phyloP scores from a whole-genome alignment of 2,113 vertebrate species.

The Mixornis gularis region DNA sequence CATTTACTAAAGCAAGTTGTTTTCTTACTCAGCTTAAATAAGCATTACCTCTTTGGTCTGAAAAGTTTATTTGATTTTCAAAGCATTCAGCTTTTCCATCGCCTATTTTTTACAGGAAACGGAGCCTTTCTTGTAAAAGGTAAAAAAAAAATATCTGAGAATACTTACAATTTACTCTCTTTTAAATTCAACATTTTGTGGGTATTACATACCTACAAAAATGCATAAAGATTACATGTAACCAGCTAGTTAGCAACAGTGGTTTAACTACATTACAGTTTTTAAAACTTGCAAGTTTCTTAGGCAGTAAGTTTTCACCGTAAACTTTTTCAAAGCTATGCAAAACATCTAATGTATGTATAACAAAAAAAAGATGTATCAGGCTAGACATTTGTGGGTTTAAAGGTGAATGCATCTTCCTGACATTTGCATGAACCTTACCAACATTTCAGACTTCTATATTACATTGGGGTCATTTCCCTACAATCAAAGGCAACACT shows the following conservation, averaged over 20 bases:
- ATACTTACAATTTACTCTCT: background rate
- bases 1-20: background rate
- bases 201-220: background rate
- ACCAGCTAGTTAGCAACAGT: background rate
- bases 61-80: background rate
- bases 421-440: background rate
- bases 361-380: background rate
- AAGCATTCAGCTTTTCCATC: background rate
- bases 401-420: background rate
- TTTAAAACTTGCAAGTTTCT: background rate
- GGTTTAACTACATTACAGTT: background rate
- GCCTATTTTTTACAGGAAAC: background rate
- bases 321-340: background rate
- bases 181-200: background rate
- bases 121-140: background rate
- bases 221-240: background rate
- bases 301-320: background rate
- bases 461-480: background rate
- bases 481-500: background rate
- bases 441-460: background rate
- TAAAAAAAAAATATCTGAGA: background rate
- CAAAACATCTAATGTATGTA: background rate
- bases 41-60: background rate
- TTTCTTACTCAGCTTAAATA: background rate
- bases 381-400: background rate